Evolutionary conservation across 2,113 vertebrate species (phyloP).

Genomic region (Bos indicus): DNA sequence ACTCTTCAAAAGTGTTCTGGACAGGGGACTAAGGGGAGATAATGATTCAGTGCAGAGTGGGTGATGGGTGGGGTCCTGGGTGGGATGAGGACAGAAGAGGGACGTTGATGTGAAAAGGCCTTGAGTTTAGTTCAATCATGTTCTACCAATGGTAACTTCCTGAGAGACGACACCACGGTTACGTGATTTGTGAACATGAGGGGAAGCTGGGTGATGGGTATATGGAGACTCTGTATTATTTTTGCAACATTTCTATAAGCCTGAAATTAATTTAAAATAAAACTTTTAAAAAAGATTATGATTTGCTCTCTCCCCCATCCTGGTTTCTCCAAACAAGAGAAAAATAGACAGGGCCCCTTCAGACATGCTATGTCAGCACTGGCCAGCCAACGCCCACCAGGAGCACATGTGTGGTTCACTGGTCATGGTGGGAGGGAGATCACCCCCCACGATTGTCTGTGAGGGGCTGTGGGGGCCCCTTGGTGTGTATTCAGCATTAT

Average conservation of each 20-base stretch:
- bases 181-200: background rate
- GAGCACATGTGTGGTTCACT: too few species aligned
- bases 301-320: background rate
- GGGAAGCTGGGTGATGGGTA: background rate
- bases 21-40: background rate
- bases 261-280: background rate
- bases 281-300: background rate
- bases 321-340: background rate
- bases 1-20: background rate
- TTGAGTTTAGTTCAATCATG: background rate
- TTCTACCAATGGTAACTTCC: background rate
- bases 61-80: background rate
- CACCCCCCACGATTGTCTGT: background rate
- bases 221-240: background rate
- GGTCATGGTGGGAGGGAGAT: background rate
- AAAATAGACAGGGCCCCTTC: background rate
- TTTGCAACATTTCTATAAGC: background rate
- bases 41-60: background rate
- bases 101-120: background rate
- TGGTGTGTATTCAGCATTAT: background rate
- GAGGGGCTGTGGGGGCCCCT: background rate
- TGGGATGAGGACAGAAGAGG: background rate
- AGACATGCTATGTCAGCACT: fast-evolving
- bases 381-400: too few species aligned
- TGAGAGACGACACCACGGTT: background rate